phyloP scores from a whole-genome alignment of 2,888 invertebrate species.

The Teinopalpus imperialis region DNA sequence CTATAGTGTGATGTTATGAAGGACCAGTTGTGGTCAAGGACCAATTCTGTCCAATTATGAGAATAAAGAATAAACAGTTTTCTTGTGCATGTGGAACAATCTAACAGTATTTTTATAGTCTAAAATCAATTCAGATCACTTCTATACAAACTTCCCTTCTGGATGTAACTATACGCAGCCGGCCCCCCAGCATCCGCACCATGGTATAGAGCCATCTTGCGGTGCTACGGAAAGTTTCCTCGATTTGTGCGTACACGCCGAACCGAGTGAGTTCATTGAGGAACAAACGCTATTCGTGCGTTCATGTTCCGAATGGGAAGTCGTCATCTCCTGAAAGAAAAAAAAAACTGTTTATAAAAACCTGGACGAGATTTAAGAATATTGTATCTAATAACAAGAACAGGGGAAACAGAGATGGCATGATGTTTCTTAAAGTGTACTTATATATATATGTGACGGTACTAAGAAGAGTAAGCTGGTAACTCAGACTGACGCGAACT shows the following conservation, averaged over 20 bases:
- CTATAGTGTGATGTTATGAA: too few species aligned
- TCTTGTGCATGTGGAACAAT: background rate
- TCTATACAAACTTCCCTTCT: too few species aligned
- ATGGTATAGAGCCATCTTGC: constrained; percentile 86
- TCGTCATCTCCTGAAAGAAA: constrained; percentile 73
- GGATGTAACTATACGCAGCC: constrained; percentile 83
- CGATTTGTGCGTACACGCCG: constrained; percentile 83
- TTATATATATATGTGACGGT: too few species aligned
- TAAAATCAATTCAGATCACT: constrained; percentile 1
- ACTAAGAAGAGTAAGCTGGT: too few species aligned
- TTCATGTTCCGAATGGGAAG: constrained; percentile 84
- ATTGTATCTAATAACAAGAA: too few species aligned
- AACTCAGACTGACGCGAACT: too few species aligned
- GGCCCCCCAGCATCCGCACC: constrained; percentile 94
- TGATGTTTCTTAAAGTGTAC: too few species aligned
- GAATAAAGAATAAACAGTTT: background rate
- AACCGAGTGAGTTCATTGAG: constrained; percentile 82
- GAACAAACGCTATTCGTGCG: constrained; percentile 85
- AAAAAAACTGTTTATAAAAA: too few species aligned
- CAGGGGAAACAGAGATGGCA: too few species aligned
- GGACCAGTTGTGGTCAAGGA: too few species aligned
- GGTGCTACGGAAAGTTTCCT: constrained; percentile 83
- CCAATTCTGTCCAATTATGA: background rate
- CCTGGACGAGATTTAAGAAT: too few species aligned
- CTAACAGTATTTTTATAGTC: background rate